Evolutionary conservation across 2,797 vertebrate species (phyloP).

Genomic region (Avahi laniger): DNA sequence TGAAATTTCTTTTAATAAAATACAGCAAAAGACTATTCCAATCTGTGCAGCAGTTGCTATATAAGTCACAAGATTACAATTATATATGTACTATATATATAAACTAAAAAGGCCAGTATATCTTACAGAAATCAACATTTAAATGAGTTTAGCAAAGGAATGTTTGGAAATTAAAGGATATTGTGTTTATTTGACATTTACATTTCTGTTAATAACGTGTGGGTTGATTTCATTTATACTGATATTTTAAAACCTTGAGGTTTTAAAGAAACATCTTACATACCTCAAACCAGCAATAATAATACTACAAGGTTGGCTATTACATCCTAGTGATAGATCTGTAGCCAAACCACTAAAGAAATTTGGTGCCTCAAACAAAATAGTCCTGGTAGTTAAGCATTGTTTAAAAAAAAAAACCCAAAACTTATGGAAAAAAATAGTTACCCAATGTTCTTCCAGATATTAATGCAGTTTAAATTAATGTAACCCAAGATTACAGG

Average conservation of each 20-base stretch:
- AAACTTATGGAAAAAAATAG: slow-evolving; percentile 24
- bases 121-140: slow-evolving; percentile 51
- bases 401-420: background rate
- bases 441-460: slow-evolving; percentile 35
- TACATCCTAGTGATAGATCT: slow-evolving; percentile 51
- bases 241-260: slow-evolving; percentile 46
- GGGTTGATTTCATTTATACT: slow-evolving; percentile 44
- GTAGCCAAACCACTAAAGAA: slow-evolving; percentile 67
- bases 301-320: slow-evolving; percentile 1
- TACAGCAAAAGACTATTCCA: background rate
- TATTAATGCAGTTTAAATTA: slow-evolving; percentile 60
- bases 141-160: slow-evolving; percentile 42
- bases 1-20: slow-evolving; percentile 41
- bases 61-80: background rate
- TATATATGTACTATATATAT: background rate
- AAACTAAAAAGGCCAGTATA: background rate
- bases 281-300: slow-evolving; percentile 46
- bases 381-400: slow-evolving; percentile 9
- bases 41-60: background rate
- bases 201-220: slow-evolving; percentile 39
- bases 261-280: slow-evolving; percentile 55
- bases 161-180: slow-evolving; percentile 41
- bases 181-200: slow-evolving; percentile 16
- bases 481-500: slow-evolving; percentile 30
- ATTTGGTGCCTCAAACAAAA: slow-evolving; percentile 68